Base-by-base conservation (phyloP, 2,888 invertebrate genomes). In the Sesia apiformis region DNA sequence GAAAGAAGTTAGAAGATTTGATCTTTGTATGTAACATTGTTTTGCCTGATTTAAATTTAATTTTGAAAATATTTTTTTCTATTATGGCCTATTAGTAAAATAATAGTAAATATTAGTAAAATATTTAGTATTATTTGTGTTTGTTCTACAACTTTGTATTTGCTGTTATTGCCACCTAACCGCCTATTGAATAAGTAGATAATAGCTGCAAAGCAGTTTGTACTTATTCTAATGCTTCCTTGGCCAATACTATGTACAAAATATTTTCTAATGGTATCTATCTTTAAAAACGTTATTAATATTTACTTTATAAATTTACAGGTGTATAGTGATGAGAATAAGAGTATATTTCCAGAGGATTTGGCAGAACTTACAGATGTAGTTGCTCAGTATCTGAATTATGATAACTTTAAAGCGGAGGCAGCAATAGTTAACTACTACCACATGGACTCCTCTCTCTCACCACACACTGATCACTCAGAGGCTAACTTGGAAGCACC, bases 401-500 rank as follows among this genome's bases (percentile, higher is more conserved):
- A 91, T 70, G 57, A 67, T 0, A 73, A 91, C 53, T 97, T 94
- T 72, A 86, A 78, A 55, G 94, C 98, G 0, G 95, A 99, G 87
- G 98, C 99, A 8, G 97, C 97, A 0, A 99, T 99, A 66, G 92
- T 99, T 0, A 99, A 99, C 85, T 99, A 95, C 78, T 99, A 99
- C 77, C 95, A 97, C 63, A 92, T 96, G 89, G 96, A 97, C 70
- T 97, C 98, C 0, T 97, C 96, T 3, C 86, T 99, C 42, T 95
- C 97, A 2, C 97, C 97, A 0, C 99, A 99, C 74, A 96, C 96
- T 0, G 99, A 99, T 83, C 95, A 96, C 73, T 98, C 98, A 0
- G 98, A 99, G 85, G 84, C 93, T 1, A 94, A 97, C 83, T 86
- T 94, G 51, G 90, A 92, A 40, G 97, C 98, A 3, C 99, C 99